Evolutionary conservation across 2,113 vertebrate species (phyloP).

Genomic region (Rhinoderma darwinii): DNA sequence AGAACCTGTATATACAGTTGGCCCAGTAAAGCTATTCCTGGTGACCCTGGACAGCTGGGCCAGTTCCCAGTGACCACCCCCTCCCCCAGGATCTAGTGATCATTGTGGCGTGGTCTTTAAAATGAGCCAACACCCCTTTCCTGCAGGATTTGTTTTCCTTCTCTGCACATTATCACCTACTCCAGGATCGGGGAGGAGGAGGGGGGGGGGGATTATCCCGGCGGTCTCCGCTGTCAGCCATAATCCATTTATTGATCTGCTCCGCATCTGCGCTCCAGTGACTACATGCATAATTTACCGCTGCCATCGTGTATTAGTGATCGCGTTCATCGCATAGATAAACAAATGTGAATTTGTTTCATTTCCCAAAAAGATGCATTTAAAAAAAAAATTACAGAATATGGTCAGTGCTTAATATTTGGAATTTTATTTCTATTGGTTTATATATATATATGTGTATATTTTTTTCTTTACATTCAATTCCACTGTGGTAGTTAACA

Average conservation of each 20-base stretch:
- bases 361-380: too few relatives aligned
- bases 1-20: not conserved
- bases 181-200: not conserved
- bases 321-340: not conserved
- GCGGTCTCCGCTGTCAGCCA: not conserved
- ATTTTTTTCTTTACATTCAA: not conserved
- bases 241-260: not conserved
- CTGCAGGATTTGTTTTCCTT: slow-evolving; percentile 35
- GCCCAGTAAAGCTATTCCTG: not conserved
- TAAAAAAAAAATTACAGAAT: too few relatives aligned
- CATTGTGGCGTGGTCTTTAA: not conserved
- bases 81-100: not conserved
- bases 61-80: not conserved
- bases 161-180: not conserved
- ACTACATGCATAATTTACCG: not conserved
- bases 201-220: not conserved
- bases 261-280: not conserved
- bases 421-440: not conserved
- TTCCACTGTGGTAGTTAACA: not conserved
- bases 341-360: too few relatives aligned
- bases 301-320: slow-evolving; percentile 1
- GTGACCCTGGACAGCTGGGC: not conserved
- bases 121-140: slow-evolving; percentile 42
- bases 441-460: not conserved
- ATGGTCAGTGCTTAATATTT: too few relatives aligned